A percentile compares a stretch with the other conserved stretches of the same genome.
Evolutionary conservation across 2,888 invertebrate genomes (phyloP).

Genomic region (Podotricha telesiphe): DNA sequence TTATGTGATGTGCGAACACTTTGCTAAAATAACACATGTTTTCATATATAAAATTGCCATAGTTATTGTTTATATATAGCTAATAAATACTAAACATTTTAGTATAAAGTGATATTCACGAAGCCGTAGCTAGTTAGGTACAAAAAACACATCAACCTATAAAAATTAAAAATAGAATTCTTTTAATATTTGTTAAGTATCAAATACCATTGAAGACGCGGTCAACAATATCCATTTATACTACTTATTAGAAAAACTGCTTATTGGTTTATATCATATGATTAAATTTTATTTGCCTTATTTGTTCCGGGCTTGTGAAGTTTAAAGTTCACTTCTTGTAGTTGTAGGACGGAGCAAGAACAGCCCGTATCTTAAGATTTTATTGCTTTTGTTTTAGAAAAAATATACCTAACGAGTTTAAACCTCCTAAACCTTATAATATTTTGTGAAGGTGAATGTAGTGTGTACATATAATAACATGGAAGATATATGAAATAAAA

Average conservation of each 20-base stretch:
- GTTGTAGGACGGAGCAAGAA: conserved; percentile 13
- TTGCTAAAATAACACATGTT: too few relatives aligned
- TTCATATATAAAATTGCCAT: too few relatives aligned
- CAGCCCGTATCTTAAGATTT: conserved; percentile 14
- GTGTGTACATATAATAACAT: too few relatives aligned
- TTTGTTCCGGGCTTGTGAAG: conserved; percentile 18
- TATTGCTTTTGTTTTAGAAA: conserved; percentile 8
- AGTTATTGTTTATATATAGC: too few relatives aligned
- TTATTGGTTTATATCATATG: not conserved
- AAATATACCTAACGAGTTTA: not conserved
- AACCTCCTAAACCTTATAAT: not conserved
- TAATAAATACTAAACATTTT: too few relatives aligned
- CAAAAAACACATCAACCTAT: not conserved
- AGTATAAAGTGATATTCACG: too few relatives aligned
- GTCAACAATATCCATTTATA: not conserved
- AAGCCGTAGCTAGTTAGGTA: too few relatives aligned
- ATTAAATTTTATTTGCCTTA: conserved; percentile 5
- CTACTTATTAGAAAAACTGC: not conserved
- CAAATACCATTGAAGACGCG: not conserved
- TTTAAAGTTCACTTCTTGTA: conserved; percentile 20
- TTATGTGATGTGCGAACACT: too few relatives aligned
- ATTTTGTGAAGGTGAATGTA: not conserved
- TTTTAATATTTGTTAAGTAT: not conserved
- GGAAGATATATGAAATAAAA: too few relatives aligned
- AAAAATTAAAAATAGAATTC: not conserved